phyloP scores from a whole-genome alignment of 2,113 vertebrate species.

The Dasypus novemcinctus region DNA sequence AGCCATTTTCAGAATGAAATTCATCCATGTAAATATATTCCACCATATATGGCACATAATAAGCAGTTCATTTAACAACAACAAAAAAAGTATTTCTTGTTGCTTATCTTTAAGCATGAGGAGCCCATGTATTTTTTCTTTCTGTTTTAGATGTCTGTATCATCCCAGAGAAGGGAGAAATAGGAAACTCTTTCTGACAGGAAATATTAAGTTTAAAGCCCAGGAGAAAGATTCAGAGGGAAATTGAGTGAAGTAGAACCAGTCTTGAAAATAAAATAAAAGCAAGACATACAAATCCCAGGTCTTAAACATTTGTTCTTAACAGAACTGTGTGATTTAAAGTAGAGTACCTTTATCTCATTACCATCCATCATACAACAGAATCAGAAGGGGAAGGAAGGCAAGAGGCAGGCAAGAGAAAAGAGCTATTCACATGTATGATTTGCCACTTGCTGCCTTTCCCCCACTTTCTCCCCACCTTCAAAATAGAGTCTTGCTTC shows the following conservation, averaged over 20 bases:
- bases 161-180: background rate
- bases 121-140: background rate
- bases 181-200: constrained; percentile 37
- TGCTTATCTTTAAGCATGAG: background rate
- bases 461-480: background rate
- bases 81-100: background rate
- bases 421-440: background rate
- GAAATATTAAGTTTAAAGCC: constrained; percentile 33
- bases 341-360: background rate
- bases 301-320: background rate
- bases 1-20: background rate
- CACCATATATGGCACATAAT: background rate
- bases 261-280: constrained; percentile 37
- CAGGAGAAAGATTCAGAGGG: background rate
- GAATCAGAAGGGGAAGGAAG: background rate
- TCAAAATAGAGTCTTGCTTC: background rate
- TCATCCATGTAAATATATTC: background rate
- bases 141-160: background rate
- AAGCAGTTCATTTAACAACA: background rate
- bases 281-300: background rate
- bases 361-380: background rate
- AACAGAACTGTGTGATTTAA: background rate
- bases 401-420: background rate
- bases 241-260: background rate
- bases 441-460: background rate